Base-by-base conservation (phyloP, 2,888 invertebrate species). In the Odontomyia ornata region DNA sequence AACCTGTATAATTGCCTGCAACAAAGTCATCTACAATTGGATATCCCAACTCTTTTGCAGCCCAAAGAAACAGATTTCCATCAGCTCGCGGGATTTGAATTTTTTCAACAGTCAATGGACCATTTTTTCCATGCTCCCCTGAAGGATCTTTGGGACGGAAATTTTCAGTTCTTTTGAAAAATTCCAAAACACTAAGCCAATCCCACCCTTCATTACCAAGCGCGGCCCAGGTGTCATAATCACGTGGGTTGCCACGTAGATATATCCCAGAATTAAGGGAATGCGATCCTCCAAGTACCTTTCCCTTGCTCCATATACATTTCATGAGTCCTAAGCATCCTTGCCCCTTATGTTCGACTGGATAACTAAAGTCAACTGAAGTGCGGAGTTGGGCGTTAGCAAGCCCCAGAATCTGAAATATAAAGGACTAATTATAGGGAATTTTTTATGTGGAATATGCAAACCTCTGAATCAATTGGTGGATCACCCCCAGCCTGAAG, bases 221-320 rank as follows among this genome's bases (percentile, higher is more conserved):
- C 2, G 82, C 81, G 13, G 88, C 87, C 91, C 92, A 92, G 0
- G 85, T 82, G 81, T 92, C 89, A 82, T 89, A 92, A 82, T 92
- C 91, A 5, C 83, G 82, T 15, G 88, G 86, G 82, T 90, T 89
- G 0, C 91, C 91, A 64, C 89, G 84, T 0, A 89, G 83, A 81
- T 91, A 90, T 0, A 90, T 72, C 90, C 91, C 89, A 46, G 75
- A 23, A 36, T 77, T 52, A 36, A 64, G 25, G 3, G 64, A 5
- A 46, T 47, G 62, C 1, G 46, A 43, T 18, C 75, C 75, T 3
- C 75, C 75, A 15, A 75, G 9, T 1, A 47, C 92, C 87, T 96
- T 96, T 67, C 97, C 97, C 78, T 96, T 90, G 0, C 96, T 96
- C 96, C 96, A 96, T 92, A 83, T 95, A 95, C 57, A 95, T 90